Evolutionary conservation across 2,113 vertebrate genomes (phyloP).

Genomic region (Solea senegalensis): DNA sequence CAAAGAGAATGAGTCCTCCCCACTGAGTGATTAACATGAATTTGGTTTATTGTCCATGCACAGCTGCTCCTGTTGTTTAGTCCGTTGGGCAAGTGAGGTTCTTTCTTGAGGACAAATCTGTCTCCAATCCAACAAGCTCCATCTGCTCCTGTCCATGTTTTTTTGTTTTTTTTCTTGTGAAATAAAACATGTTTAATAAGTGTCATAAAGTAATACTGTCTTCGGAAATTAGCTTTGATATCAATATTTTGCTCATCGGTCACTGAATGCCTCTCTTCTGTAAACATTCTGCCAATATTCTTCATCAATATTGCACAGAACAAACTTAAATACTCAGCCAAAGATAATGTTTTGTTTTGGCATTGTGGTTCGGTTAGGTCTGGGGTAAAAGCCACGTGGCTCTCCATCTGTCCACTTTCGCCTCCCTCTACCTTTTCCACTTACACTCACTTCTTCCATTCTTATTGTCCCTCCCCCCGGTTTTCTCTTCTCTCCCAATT

Average conservation of each 20-base stretch:
- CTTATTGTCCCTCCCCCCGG: neutral
- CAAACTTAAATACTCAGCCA: neutral
- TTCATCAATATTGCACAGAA: slow-evolving; percentile 17
- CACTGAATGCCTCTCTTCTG: slow-evolving; percentile 11
- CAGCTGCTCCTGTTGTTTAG: slow-evolving; percentile 29
- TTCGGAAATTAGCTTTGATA: slow-evolving; percentile 42
- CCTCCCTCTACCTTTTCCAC: neutral
- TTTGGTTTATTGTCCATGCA: slow-evolving; percentile 21
- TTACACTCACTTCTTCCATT: neutral
- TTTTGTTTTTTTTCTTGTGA: slow-evolving; percentile 9
- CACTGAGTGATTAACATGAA: slow-evolving; percentile 29
- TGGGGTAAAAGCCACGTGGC: slow-evolving; percentile 27
- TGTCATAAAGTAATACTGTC: slow-evolving; percentile 5
- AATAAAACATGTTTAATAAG: slow-evolving; percentile 15
- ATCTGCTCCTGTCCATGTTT: slow-evolving; percentile 2
- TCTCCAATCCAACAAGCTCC: slow-evolving; percentile 23
- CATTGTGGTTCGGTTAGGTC: slow-evolving; percentile 27
- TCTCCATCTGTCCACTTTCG: neutral
- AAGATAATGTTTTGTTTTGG: slow-evolving; percentile 24
- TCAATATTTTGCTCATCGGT: slow-evolving; percentile 20
- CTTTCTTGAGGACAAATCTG: slow-evolving; percentile 37
- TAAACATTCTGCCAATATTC: neutral
- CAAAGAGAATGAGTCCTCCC: slow-evolving; percentile 13
- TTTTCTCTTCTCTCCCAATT: neutral
- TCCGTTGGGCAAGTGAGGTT: slow-evolving; percentile 33